Evolutionary conservation across 1,140 invertebrate species (phyloP), one percentile per base, ranked within the genome.

Genomic region (Heliothis subflexa): DNA sequence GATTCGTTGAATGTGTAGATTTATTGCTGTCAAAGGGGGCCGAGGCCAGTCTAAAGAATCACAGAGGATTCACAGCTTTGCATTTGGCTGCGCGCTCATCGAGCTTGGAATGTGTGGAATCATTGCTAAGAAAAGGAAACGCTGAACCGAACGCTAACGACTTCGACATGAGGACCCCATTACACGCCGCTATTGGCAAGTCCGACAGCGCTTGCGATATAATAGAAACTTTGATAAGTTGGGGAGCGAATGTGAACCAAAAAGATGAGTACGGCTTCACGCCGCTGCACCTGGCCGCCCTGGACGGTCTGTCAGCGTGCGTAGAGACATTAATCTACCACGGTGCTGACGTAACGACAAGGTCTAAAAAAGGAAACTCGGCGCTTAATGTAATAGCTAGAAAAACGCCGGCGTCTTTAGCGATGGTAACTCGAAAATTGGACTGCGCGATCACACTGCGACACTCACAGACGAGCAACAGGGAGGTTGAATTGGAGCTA

Each of bases 231-330:
- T 91, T 98, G 3, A 96, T 98, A 18, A 96, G 95, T 80, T 97
- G 97, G 95, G 97, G 97, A 9, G 97, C 97, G 3, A 96, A 98
- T 84, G 97, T 98, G 0, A 98, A 98, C 88, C 96, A 96, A 55
- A 97, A 97, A 83, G 98, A 99, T 85, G 97, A 97, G 79, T 98
- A 98, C 85, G 98, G 98, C 0, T 98, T 98, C 88, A 98, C 98
- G 0, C 97, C 98, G 0, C 93, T 99, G 14, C 98, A 99, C 88
- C 96, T 99, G 55, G 98, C 98, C 5, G 97, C 98, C 7, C 90
- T 98, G 0, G 98, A 98, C 87, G 97, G 98, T 45, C 93, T 98
- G n/a, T 97, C 97, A 0, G 96, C 97, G 80, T 98, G 97, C 85
- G 97, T 98, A 0, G 97, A 98, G 87, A 95, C 97, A 54, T 92